phyloP scores from a whole-genome alignment of 1,140 invertebrate species.

The Ditylenchus dipsaci region DNA sequence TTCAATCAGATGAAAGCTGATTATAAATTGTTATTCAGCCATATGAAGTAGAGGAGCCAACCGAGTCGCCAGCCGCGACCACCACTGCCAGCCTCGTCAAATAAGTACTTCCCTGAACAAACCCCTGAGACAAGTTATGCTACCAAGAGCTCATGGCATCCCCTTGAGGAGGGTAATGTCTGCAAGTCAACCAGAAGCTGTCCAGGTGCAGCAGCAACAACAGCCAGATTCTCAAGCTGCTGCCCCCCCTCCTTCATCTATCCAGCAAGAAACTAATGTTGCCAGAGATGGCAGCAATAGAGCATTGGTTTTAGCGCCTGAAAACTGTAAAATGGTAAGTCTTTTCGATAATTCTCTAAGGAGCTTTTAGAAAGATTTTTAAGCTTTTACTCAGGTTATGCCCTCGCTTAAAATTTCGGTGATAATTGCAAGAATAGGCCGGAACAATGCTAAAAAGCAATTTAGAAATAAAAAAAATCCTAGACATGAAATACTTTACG shows the following conservation, averaged over 20 bases:
- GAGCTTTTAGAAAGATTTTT: no score
- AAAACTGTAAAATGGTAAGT: not conserved
- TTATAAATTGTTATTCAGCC: no score
- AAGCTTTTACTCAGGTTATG: no score
- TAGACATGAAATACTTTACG: no score
- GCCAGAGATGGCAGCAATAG: not conserved
- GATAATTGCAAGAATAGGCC: no score
- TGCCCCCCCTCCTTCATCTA: not conserved
- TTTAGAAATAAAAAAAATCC: no score
- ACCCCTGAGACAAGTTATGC: not conserved
- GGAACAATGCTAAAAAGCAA: no score
- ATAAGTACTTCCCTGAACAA: not conserved
- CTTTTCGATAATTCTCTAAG: not conserved
- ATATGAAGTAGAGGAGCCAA: no score
- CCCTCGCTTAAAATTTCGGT: no score
- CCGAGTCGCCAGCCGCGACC: no score
- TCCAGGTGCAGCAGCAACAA: no score
- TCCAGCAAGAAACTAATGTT: not conserved
- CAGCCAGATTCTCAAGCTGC: not conserved
- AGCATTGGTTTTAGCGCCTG: not conserved
- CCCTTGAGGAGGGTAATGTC: not conserved
- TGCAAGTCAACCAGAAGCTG: not conserved
- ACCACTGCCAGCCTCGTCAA: not conserved
- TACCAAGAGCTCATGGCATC: not conserved
- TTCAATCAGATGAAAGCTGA: no score